Base-by-base conservation (phyloP, 2,113 vertebrate genomes). In the Beaufortia kweichowensis region DNA sequence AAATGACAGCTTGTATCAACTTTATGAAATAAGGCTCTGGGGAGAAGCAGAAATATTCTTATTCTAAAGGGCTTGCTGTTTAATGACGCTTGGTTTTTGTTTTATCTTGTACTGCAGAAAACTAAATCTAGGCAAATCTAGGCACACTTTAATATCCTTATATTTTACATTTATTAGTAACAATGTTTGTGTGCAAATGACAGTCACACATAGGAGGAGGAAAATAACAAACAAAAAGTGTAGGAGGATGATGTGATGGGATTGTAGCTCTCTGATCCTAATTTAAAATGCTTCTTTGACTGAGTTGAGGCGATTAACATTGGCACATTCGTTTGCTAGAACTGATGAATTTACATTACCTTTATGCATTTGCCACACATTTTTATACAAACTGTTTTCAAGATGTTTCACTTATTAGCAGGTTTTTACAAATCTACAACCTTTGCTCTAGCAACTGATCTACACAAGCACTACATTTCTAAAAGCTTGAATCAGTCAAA, bases 211-310 rank as follows among this genome's bases (percentile, higher is more conserved):
- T 4, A 62, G 46, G 39, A 41, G 39, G n/a, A 31, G 28, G 74
- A 83, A 82, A 81, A 85, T 80, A 15, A 39, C 4, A 46, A 15
- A 4, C 2, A 53, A 21, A 53, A 9, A 21, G 76, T 72, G 46
- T 19, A 33, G 50, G 9, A 75, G 60, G 75, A 85, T 86, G 84
- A 73, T 39, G 15, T 70, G 79, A 66, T 79, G 57, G 79, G 78
- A 82, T 83, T 74, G 79, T 29, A 63, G 73, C 56, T 77, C 74
- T 63, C 82, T 88, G 87, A 89, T 84, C 83, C 81, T 85, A 84
- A 88, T 89, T 87, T 79, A 85, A 88, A 91, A 71, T 85, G 82
- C 84, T 85, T 60, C 79, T 86, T 90, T 89, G 88, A 90, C 84
- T 89, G 74, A 85, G 82, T 84, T 80, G 82, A 87, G 85, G 83